phyloP scores from a whole-genome alignment of 2,113 vertebrate species.

The Narcine bancroftii region DNA sequence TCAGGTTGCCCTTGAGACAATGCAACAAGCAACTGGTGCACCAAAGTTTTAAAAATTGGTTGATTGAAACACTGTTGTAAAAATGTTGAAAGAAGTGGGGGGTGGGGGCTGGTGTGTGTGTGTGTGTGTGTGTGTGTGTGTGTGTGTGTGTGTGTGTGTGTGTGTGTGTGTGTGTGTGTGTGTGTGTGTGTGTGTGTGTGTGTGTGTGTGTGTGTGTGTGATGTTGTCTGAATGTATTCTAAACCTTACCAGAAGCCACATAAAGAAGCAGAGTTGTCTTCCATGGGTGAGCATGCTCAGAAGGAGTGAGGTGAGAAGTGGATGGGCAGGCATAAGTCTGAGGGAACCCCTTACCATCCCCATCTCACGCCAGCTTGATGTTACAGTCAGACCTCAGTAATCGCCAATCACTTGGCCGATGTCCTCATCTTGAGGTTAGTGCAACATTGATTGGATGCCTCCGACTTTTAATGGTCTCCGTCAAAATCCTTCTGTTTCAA shows the following conservation, averaged over 20 bases:
- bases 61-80: neutral
- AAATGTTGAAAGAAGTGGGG: neutral
- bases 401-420: neutral
- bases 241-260: neutral
- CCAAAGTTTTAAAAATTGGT: no score
- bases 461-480: neutral
- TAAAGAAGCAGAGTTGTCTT: neutral
- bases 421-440: neutral
- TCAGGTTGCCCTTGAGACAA: neutral
- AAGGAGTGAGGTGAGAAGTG: neutral
- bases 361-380: neutral
- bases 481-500: neutral
- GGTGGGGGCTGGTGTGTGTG: no score
- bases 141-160: no score
- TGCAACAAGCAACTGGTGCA: neutral
- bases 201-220: no score
- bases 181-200: no score
- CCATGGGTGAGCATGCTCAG: neutral
- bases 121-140: no score
- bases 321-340: no score
- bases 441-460: neutral
- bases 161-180: no score
- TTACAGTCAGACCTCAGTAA: neutral
- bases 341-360: no score
- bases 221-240: no score